A percentile compares a stretch with the other conserved stretches of the same genome.
Conservation (phyloP, 1,140 invertebrate genomes). For the Brachionus paranguensis region DNA sequence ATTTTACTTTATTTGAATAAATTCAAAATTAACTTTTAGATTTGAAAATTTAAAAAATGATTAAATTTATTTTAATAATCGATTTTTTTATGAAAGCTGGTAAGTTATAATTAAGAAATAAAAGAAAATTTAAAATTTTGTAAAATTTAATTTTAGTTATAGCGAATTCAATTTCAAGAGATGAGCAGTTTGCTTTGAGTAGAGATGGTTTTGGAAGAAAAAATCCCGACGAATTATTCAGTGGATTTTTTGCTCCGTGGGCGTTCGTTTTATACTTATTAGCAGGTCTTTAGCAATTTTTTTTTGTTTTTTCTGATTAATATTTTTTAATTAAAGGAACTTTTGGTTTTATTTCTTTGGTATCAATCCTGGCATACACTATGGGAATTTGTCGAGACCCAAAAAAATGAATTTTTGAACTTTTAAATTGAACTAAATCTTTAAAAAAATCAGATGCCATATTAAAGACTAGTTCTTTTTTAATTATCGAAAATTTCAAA, state of each 20-base stretch:
- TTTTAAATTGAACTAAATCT: not conserved
- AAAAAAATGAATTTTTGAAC: not conserved
- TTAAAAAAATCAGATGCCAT: not conserved
- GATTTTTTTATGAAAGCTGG: too few species aligned
- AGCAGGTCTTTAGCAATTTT: not conserved
- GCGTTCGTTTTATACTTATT: not conserved
- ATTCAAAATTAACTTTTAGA: too few species aligned
- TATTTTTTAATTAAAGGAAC: not conserved
- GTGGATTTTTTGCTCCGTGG: constrained; percentile 17
- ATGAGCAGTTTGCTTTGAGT: not conserved
- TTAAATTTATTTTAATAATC: too few species aligned
- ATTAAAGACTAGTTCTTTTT: not conserved
- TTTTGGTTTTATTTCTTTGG: not conserved
- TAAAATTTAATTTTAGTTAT: not conserved
- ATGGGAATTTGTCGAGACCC: not conserved
- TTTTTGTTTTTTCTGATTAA: not conserved
- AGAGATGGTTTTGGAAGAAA: not conserved
- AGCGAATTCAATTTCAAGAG: not conserved
- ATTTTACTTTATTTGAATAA: too few species aligned
- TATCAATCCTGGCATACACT: not conserved
- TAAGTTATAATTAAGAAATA: too few species aligned
- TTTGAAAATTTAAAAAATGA: too few species aligned
- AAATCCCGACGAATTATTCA: not conserved
- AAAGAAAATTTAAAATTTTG: too few species aligned
- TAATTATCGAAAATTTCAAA: too few species aligned